phyloP scores from a whole-genome alignment of 2,888 invertebrate species.

The Athripsodes cinereus region DNA sequence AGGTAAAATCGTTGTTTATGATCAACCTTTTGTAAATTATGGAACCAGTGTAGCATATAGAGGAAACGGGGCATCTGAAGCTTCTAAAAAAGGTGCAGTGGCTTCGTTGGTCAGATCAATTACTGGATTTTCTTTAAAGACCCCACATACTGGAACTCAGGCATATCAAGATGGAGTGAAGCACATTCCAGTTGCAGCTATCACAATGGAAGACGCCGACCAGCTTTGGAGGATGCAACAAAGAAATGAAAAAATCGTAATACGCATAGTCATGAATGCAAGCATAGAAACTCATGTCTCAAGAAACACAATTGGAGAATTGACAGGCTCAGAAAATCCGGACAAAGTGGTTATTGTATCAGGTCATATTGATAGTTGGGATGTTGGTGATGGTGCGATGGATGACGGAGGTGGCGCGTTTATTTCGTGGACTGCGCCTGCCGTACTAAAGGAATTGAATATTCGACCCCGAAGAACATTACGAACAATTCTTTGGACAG shows the following conservation, averaged over 20 bases:
- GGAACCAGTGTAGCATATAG: slow-evolving; percentile 51
- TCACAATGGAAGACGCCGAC: slow-evolving; percentile 63
- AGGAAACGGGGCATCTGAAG: slow-evolving; percentile 50
- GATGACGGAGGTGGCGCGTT: slow-evolving; percentile 69
- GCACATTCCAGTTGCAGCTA: slow-evolving; percentile 57
- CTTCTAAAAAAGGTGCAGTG: slow-evolving; percentile 58
- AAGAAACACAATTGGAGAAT: slow-evolving; percentile 59
- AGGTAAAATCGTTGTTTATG: slow-evolving; percentile 24
- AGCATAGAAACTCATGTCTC: slow-evolving; percentile 51
- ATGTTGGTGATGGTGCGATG: slow-evolving; percentile 74
- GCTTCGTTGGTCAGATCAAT: slow-evolving; percentile 60
- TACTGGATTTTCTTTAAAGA: slow-evolving; percentile 59
- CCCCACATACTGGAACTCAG: slow-evolving; percentile 63
- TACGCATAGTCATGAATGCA: slow-evolving; percentile 60
- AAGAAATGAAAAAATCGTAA: slow-evolving; percentile 36
- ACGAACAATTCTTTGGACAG: slow-evolving; percentile 61
- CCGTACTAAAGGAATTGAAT: slow-evolving; percentile 51
- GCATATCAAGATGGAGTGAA: slow-evolving; percentile 44
- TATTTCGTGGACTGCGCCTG: slow-evolving; percentile 62
- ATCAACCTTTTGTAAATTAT: slow-evolving; percentile 17
- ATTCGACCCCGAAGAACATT: slow-evolving; percentile 59
- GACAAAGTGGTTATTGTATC: slow-evolving; percentile 55
- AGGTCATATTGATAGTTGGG: slow-evolving; percentile 73
- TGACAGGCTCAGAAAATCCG: slow-evolving; percentile 38
- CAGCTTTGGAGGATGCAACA: slow-evolving; percentile 52